phyloP scores from a whole-genome alignment of 2,113 vertebrate genomes.

The Ophthalmotilapia sp. region DNA sequence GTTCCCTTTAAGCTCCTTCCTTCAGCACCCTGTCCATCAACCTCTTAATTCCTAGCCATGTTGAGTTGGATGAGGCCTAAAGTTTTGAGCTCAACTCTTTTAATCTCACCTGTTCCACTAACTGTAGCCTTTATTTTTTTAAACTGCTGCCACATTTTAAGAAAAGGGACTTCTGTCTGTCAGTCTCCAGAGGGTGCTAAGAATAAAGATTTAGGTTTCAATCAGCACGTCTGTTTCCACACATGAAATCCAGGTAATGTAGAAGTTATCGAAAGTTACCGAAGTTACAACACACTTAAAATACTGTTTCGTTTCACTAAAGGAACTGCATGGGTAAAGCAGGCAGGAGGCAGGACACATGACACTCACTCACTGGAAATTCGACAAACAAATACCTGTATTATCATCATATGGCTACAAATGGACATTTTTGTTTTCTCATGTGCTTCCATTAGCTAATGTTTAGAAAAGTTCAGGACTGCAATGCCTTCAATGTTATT shows the following conservation, averaged over 20 bases:
- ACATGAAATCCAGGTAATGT: background rate
- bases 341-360: background rate
- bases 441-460: background rate
- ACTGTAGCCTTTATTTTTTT: background rate
- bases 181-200: background rate
- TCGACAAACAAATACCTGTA: background rate
- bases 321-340: background rate
- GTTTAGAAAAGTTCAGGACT: background rate
- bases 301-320: background rate
- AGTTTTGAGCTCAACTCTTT: background rate
- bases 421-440: background rate
- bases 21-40: background rate
- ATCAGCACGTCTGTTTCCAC: background rate
- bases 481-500: background rate
- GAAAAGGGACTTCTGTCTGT: background rate
- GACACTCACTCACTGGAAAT: background rate
- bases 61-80: background rate
- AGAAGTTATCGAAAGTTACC: background rate
- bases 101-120: background rate
- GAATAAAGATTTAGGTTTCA: background rate
- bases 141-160: background rate
- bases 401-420: background rate
- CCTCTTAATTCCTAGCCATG: background rate
- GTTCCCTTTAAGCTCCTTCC: background rate
- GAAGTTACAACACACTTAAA: background rate